Percentiles rank a stretch among this genome's conserved stretches.
phyloP scores from a whole-genome alignment of 1,140 invertebrate genomes.

The Venustaconcha ellipsiformis region DNA sequence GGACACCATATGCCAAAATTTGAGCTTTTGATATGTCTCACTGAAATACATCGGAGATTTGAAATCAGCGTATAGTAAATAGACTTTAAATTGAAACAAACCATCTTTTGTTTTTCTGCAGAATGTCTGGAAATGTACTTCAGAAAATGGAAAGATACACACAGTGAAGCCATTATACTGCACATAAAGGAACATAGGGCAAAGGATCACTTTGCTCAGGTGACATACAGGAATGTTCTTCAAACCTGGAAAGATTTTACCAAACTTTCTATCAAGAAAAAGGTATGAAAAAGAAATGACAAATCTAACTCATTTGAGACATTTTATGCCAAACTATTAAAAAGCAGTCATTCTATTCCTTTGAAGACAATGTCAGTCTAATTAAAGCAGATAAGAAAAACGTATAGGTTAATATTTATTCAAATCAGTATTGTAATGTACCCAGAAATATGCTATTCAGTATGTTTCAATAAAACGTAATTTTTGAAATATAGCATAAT shows the following conservation, averaged over 20 bases:
- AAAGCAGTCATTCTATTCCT: no score
- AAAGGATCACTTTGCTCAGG: slow-evolving; percentile 35
- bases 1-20: neutral
- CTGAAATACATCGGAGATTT: neutral
- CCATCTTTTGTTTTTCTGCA: slow-evolving; percentile 8
- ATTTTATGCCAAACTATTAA: no score
- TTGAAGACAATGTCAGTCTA: no score
- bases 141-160: slow-evolving; percentile 34
- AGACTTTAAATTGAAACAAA: neutral
- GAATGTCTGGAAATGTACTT: slow-evolving; percentile 39
- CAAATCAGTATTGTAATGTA: no score
- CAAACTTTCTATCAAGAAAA: slow-evolving; percentile 34
- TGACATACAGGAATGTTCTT: slow-evolving; percentile 28
- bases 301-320: no score
- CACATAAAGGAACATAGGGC: slow-evolving; percentile 47
- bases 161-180: slow-evolving; percentile 34
- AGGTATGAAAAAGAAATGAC: slow-evolving; percentile 27
- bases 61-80: neutral
- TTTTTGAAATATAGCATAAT: no score
- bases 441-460: no score
- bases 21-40: neutral
- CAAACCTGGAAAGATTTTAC: slow-evolving; percentile 43
- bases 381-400: no score
- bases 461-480: no score
- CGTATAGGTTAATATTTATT: no score